These are phyloP conservation scores for Balearica regulorum DNA, from an alignment of 2,797 vertebrate species.

Conservation along the genomic window DNA sequence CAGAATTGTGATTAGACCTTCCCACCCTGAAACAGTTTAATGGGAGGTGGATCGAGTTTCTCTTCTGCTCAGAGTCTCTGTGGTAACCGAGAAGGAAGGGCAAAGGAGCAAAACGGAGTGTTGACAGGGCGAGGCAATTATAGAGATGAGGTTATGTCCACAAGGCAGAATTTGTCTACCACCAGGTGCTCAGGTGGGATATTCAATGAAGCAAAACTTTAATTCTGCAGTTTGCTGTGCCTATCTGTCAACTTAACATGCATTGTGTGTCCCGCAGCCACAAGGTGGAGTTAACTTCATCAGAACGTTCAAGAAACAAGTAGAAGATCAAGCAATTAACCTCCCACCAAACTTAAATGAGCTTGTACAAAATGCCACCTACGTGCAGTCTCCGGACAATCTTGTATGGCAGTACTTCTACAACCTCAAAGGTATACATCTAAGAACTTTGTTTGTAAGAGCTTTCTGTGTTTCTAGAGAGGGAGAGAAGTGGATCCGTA, in stretches of 20 bases:
- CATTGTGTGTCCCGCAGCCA: conserved; percentile 50
- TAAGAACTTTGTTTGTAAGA: background rate
- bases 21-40: background rate
- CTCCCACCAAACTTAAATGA: conserved; percentile 66
- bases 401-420: conserved; percentile 71
- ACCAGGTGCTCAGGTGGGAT: background rate
- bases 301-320: conserved; percentile 65
- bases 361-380: conserved; percentile 60
- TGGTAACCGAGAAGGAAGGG: background rate
- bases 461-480: background rate
- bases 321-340: conserved; percentile 65
- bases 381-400: conserved; percentile 53
- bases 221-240: background rate
- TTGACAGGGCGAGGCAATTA: background rate
- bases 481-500: background rate
- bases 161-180: background rate
- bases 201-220: background rate
- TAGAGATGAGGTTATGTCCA: too few relatives aligned
- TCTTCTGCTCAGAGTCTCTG: background rate
- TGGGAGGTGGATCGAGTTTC: background rate
- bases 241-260: too few relatives aligned
- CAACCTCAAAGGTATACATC: conserved; percentile 65
- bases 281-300: conserved; percentile 69
- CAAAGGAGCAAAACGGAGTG: background rate
- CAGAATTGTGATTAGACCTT: background rate